phyloP scores from a whole-genome alignment of 2,797 vertebrate species.

The Enteromius anoplus region DNA sequence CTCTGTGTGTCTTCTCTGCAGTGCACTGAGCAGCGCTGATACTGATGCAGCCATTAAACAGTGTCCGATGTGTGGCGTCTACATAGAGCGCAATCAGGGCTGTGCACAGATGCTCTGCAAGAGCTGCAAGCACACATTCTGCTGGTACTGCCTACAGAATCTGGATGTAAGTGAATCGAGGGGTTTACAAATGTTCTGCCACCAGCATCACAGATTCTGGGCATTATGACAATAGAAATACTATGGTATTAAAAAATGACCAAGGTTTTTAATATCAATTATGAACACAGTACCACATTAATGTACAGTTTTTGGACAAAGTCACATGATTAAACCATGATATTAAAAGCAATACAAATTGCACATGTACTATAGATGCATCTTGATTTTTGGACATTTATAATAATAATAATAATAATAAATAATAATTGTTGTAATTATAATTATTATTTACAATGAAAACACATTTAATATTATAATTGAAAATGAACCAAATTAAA shows the following conservation, averaged over 20 bases:
- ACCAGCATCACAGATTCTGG: not conserved
- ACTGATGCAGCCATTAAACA: constrained; percentile 87
- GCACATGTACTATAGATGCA: not conserved
- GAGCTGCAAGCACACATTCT: constrained; percentile 97
- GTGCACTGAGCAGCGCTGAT: constrained; percentile 72
- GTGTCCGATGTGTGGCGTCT: constrained; percentile 90
- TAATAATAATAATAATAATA: not conserved
- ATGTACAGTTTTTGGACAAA: not conserved
- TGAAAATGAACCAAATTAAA: not conserved
- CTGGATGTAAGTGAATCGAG: constrained; percentile 85
- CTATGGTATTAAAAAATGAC: no score
- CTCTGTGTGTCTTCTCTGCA: constrained; percentile 59
- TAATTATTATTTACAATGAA: not conserved
- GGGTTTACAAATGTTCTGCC: not conserved
- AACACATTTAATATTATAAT: not conserved
- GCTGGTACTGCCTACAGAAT: constrained; percentile 97
- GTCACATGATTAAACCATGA: not conserved
- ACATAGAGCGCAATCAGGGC: constrained; percentile 95
- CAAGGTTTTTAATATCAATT: not conserved
- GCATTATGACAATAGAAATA: not conserved
- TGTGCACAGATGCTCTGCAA: constrained; percentile 99
- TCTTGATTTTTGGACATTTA: not conserved
- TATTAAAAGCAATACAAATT: not conserved
- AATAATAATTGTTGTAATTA: not conserved
- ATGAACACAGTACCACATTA: not conserved